Base-by-base conservation (phyloP, 2,888 invertebrate species). In the Tricholauxania praeusta region DNA sequence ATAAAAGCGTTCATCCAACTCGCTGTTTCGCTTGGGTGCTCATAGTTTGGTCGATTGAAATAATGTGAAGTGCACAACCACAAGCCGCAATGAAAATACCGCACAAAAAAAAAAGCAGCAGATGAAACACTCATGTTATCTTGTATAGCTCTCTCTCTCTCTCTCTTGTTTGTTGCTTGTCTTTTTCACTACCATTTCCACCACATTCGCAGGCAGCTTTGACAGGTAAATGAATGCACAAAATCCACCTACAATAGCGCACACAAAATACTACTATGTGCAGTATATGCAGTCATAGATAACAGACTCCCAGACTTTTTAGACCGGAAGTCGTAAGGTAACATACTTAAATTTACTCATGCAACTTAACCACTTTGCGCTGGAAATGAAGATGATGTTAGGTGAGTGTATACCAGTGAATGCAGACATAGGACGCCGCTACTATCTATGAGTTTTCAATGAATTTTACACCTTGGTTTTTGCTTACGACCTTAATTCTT, bases 51-150 rank as follows among this genome's bases (percentile, higher is more conserved):
- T 39, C 68, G 68, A 69, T 69, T 57, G 59, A 69, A 69, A 69
- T 69, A 72, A 64, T 72, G 72, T 57, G 67, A 62, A 63, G 53
- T 63, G 67, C 63, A 39, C 10, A 68, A 68, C 68, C 68, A 55
- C 72, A 63, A 68, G 68, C 72, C 72, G 63, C 68, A 72, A 53
- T 72, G 68, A 39, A 68, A 63, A 72, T n/a, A 63, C 68, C 48
- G 22, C 62, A 72, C 68, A 52, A 63, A 55, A 53, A 5, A 32
- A 32, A 52, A 22, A 32, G 1, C 28, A 53, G 32, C 59, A 47
- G 39, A 10, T 39, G 39, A 39, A 39, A 39, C 39, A 39, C 39
- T 39, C 39, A 39, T 39, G 39, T 39, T 39, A 39, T 39, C 39
- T 39, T 39, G 39, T 39, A 10, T 7, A 39, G 39, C 39, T 10